Conservation (phyloP, 2,113 vertebrate species). For the Charadrius vociferus region DNA sequence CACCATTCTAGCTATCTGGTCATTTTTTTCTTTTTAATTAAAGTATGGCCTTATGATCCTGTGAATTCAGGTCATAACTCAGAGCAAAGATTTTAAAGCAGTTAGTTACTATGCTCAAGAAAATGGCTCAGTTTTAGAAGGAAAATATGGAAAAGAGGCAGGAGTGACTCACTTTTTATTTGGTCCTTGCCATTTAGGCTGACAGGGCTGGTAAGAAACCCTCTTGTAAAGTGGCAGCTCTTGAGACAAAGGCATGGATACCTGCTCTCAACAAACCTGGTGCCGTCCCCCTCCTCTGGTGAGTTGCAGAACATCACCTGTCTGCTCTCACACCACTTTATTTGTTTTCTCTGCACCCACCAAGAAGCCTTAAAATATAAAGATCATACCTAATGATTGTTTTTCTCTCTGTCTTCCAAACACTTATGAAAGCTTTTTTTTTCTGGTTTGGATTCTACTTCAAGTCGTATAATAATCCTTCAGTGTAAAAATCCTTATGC, state of each 20-base stretch:
- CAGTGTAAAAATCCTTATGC: neutral
- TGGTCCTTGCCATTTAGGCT: neutral
- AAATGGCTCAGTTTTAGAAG: neutral
- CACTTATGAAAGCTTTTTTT: neutral
- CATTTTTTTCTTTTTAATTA: neutral
- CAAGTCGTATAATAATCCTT: neutral
- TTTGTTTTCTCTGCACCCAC: neutral
- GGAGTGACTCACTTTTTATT: neutral
- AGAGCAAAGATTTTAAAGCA: neutral
- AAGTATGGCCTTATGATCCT: neutral
- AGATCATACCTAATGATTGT: neutral
- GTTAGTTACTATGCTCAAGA: neutral
- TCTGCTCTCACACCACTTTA: neutral
- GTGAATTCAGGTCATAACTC: neutral
- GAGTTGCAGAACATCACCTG: neutral
- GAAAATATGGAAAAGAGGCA: neutral
- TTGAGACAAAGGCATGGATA: neutral
- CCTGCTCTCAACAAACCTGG: accelerated
- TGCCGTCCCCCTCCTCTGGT: neutral
- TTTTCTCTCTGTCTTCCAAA: neutral
- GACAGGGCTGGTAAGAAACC: neutral
- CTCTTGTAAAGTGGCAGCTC: neutral
- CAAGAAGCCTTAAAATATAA: neutral
- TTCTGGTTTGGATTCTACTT: neutral
- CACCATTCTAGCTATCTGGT: neutral